Conservation (phyloP, 2,888 invertebrate genomes). For the Protonemura montana region DNA sequence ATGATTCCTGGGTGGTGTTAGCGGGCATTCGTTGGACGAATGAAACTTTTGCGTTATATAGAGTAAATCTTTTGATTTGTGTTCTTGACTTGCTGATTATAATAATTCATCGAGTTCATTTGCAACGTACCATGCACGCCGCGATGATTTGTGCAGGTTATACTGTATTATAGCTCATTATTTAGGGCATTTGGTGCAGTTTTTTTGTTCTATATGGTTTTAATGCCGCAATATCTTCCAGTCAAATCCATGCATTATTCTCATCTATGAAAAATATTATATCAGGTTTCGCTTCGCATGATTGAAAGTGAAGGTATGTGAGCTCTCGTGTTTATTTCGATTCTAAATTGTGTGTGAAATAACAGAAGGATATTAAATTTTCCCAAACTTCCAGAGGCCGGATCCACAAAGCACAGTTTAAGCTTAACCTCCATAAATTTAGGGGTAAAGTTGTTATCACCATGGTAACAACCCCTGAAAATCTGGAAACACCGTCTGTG, state of each 20-base stretch:
- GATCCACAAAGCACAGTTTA: no score
- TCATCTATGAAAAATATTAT: neutral
- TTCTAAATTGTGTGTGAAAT: no score
- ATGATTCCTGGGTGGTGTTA: neutral
- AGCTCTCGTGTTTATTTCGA: no score
- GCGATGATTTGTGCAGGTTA: neutral
- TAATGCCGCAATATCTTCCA: neutral
- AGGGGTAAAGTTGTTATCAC: no score
- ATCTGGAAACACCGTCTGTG: no score
- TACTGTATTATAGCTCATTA: neutral
- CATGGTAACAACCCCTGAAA: no score
- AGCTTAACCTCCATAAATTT: no score
- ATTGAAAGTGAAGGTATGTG: neutral
- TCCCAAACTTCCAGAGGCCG: no score
- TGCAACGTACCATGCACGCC: neutral
- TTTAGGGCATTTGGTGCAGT: neutral
- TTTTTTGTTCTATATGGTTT: neutral
- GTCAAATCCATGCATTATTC: neutral
- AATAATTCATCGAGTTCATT: constrained; percentile 3
- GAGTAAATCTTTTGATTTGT: constrained; percentile 27
- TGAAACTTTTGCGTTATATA: neutral
- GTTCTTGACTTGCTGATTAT: neutral
- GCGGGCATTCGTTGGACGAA: neutral
- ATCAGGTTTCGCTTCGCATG: neutral
- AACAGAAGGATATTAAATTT: no score